phyloP scores from a whole-genome alignment of 2,797 vertebrate genomes.

The Discoglossus pictus region DNA sequence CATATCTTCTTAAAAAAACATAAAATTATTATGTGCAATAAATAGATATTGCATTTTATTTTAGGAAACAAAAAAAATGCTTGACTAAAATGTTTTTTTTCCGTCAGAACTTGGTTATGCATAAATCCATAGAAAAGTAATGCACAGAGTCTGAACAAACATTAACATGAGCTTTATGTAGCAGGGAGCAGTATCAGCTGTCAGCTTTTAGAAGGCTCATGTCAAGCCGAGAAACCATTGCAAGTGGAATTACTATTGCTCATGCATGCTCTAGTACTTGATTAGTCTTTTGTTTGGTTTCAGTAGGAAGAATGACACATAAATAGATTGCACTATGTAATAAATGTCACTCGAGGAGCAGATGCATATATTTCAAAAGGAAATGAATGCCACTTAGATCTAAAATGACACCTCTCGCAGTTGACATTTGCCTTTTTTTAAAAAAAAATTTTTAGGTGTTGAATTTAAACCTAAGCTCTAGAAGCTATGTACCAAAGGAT shows the following conservation, averaged over 20 bases:
- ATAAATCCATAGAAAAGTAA: too few relatives aligned
- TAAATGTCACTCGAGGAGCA: slow-evolving; percentile 14
- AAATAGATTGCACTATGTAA: slow-evolving; percentile 24
- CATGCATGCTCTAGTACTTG: slow-evolving; percentile 8
- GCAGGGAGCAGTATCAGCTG: slow-evolving; percentile 14
- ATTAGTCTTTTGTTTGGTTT: slow-evolving; percentile 33
- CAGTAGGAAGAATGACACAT: slow-evolving; percentile 8
- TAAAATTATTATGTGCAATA: too few relatives aligned
- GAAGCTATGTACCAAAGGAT: too few relatives aligned
- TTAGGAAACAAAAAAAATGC: too few relatives aligned
- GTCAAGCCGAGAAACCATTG: slow-evolving; percentile 23
- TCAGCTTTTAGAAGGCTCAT: slow-evolving; percentile 16
- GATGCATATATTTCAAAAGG: slow-evolving; percentile 8
- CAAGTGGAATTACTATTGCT: slow-evolving; percentile 22
- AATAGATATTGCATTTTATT: too few relatives aligned
- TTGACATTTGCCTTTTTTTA: too few relatives aligned
- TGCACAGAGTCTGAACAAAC: too few relatives aligned
- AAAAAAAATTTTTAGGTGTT: too few relatives aligned
- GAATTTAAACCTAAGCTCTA: too few relatives aligned
- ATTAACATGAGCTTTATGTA: slow-evolving; percentile 1
- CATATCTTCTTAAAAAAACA: too few relatives aligned
- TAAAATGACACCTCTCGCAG: background rate
- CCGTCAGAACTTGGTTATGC: too few relatives aligned
- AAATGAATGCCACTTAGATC: background rate
- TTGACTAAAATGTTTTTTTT: too few relatives aligned